Evolutionary conservation across 2,113 vertebrate species (phyloP).

Genomic region (Mixornis gularis): DNA sequence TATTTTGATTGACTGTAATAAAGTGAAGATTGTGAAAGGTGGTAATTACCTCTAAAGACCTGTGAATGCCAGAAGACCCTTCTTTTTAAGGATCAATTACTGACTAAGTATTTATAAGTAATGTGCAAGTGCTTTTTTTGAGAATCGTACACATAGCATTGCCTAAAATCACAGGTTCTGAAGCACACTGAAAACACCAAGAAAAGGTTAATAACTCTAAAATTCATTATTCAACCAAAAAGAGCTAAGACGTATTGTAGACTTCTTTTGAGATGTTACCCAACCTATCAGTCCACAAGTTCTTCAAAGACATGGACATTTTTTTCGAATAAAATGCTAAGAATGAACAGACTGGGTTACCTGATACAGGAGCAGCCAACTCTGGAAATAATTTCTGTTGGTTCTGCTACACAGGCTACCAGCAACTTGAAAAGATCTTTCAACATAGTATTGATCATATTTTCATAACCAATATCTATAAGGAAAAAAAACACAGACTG

Average conservation of each 20-base stretch:
- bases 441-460: slow-evolving; percentile 91
- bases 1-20: neutral
- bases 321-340: neutral
- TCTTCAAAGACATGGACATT: neutral
- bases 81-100: neutral
- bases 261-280: neutral
- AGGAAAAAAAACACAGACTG: neutral
- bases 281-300: neutral
- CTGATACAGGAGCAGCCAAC: slow-evolving; percentile 98
- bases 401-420: slow-evolving; percentile 91
- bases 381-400: slow-evolving; percentile 94
- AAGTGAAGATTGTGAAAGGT: neutral
- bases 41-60: neutral
- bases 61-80: neutral
- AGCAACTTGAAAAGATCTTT: slow-evolving; percentile 94
- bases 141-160: neutral
- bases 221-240: neutral
- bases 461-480: slow-evolving; percentile 87
- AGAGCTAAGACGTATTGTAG: neutral
- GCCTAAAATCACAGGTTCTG: neutral
- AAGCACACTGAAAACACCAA: neutral
- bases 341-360: slow-evolving; percentile 61
- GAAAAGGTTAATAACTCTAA: neutral
- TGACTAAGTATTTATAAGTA: neutral
- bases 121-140: neutral